These are phyloP conservation scores for Zoanthus sansibaricus DNA, from an alignment of 92 coral and sea anemone species.

Conservation along the genomic window DNA sequence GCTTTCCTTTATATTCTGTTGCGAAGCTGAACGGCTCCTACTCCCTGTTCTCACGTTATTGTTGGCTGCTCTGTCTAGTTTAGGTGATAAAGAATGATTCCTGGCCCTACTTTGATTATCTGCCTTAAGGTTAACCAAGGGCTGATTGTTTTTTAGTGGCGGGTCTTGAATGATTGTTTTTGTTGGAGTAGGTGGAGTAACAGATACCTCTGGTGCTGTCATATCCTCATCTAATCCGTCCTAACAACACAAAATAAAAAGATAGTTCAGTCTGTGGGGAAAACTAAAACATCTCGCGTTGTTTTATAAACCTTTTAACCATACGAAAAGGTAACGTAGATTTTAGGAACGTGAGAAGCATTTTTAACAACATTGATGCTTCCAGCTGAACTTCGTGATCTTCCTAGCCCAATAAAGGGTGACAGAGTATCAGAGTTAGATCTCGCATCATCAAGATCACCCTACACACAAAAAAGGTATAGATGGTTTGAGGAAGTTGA, in stretches of 20 bases:
- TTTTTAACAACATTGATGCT: too few species aligned
- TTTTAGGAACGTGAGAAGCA: too few species aligned
- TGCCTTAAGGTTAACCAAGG: neutral
- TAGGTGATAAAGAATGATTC: constrained; percentile 18
- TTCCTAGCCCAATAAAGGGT: too few species aligned
- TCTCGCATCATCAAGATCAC: too few species aligned
- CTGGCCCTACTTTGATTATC: neutral
- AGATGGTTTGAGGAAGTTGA: too few species aligned
- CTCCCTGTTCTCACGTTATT: constrained; percentile 27
- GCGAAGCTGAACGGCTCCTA: constrained; percentile 8
- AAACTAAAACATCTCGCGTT: too few species aligned
- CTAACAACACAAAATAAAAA: neutral
- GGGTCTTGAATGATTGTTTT: constrained; percentile 21
- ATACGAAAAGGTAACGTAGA: too few species aligned
- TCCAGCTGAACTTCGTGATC: too few species aligned
- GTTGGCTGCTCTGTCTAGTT: constrained; percentile 7
- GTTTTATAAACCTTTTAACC: too few species aligned
- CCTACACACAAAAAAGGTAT: too few species aligned
- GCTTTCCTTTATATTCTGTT: constrained; percentile 63
- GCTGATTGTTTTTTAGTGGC: neutral
- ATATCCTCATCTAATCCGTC: neutral
- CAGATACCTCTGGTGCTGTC: constrained; percentile 68
- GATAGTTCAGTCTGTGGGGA: neutral
- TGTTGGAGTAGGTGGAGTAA: constrained; percentile 86
- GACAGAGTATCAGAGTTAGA: too few species aligned